These are phyloP conservation scores for Drosophila orosa DNA, from an alignment of 1,140 invertebrate genomes.

Conservation along the genomic window DNA sequence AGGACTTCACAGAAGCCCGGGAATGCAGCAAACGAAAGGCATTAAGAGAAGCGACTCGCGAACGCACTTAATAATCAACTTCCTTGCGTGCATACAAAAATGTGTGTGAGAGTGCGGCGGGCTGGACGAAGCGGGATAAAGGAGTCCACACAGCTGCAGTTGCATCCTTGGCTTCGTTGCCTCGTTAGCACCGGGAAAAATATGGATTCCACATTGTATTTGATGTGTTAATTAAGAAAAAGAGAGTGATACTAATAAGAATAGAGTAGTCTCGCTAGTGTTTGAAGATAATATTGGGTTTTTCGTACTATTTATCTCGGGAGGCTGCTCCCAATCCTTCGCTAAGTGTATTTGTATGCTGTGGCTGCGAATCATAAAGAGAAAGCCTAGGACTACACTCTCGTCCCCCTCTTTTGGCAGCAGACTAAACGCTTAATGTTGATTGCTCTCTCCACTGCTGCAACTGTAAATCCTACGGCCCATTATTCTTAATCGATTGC, in stretches of 20 bases:
- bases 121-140: conserved; percentile 1
- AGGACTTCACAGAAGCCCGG: conserved; percentile 27
- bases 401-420: not conserved
- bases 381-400: not conserved
- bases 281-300: not conserved
- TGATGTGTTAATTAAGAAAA: conserved; percentile 6
- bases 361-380: not conserved
- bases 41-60: conserved; percentile 55
- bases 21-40: conserved; percentile 47
- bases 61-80: conserved; percentile 71
- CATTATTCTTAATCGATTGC: conserved; percentile 78
- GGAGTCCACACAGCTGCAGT: not conserved
- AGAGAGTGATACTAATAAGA: not conserved
- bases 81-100: conserved; percentile 47
- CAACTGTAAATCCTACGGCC: conserved; percentile 70
- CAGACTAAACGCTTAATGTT: conserved; percentile 74
- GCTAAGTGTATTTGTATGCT: conserved; percentile 1
- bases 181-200: conserved; percentile 9
- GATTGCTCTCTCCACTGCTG: conserved; percentile 57
- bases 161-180: not conserved
- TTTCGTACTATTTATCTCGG: too few species aligned
- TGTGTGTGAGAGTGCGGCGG: conserved; percentile 13
- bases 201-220: not conserved
- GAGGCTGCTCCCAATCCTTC: not conserved
- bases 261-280: not conserved